These are phyloP conservation scores for Mamestra configurata DNA, from an alignment of 1,140 invertebrate genomes.

Conservation along the genomic window DNA sequence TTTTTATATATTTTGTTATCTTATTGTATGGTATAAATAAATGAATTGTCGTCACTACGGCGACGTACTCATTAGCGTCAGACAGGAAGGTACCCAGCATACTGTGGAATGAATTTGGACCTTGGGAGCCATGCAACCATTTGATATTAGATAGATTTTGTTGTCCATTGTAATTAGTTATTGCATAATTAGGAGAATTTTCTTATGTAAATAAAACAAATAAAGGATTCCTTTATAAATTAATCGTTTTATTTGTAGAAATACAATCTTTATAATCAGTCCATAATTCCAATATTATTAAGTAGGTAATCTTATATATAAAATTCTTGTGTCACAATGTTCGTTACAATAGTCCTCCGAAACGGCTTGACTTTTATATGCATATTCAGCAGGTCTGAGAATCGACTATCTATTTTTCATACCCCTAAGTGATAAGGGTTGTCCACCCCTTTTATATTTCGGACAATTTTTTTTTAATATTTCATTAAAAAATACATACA, in stretches of 20 bases:
- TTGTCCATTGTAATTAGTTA: slow-evolving; percentile 84
- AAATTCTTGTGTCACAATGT: too few relatives aligned
- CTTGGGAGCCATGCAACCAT: slow-evolving; percentile 68
- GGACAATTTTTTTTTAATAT: too few relatives aligned
- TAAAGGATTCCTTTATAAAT: slow-evolving; percentile 81
- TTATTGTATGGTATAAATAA: slow-evolving; percentile 20
- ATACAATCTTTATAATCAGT: neutral
- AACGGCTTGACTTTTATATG: too few relatives aligned
- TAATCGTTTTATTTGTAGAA: slow-evolving; percentile 67
- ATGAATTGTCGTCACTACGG: slow-evolving; percentile 19
- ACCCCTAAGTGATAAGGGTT: too few relatives aligned
- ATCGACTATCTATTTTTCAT: too few relatives aligned
- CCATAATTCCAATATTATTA: too few relatives aligned
- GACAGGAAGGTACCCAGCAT: slow-evolving; percentile 48
- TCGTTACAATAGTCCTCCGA: too few relatives aligned
- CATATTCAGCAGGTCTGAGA: too few relatives aligned
- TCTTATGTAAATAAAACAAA: slow-evolving; percentile 85
- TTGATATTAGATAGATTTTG: slow-evolving; percentile 81
- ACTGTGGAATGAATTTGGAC: slow-evolving; percentile 51
- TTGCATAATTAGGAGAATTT: slow-evolving; percentile 82
- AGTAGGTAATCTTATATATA: too few relatives aligned
- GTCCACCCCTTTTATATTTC: too few relatives aligned
- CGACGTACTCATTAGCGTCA: slow-evolving; percentile 30
- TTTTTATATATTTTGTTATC: slow-evolving; percentile 17
- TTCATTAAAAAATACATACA: too few relatives aligned